Percentiles rank a stretch among this genome's conserved stretches.
These are phyloP conservation scores for Cheilosia grossa DNA, from an alignment of 2,888 invertebrate species.

Conservation along the genomic window DNA sequence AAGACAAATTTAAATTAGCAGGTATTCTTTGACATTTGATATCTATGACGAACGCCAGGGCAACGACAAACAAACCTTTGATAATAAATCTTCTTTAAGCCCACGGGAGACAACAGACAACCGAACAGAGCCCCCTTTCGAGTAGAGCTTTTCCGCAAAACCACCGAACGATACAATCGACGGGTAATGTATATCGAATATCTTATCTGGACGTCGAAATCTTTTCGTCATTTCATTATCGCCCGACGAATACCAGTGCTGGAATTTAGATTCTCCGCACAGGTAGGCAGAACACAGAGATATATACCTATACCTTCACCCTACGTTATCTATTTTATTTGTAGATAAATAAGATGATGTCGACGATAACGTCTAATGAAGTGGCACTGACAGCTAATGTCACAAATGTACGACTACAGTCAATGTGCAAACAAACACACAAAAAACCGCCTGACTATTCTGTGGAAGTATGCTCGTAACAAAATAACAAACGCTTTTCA, in stretches of 20 bases:
- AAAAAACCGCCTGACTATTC: not conserved
- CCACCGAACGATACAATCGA: constrained; percentile 6
- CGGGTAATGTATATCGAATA: constrained; percentile 31
- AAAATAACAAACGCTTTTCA: constrained; percentile 34
- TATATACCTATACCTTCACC: not conserved
- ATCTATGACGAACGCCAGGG: constrained; percentile 25
- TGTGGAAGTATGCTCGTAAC: not conserved
- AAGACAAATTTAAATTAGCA: constrained; percentile 26
- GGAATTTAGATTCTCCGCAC: constrained; percentile 26
- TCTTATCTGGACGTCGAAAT: constrained; percentile 46
- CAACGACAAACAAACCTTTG: constrained; percentile 4
- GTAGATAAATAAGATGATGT: constrained; percentile 35
- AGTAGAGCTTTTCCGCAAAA: constrained; percentile 9
- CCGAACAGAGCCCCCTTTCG: not conserved
- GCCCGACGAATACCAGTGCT: constrained; percentile 28
- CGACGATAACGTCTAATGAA: constrained; percentile 37
- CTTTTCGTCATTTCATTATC: constrained; percentile 47
- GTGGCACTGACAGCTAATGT: constrained; percentile 46
- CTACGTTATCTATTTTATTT: constrained; percentile 11
- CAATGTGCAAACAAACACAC: constrained; percentile 12
- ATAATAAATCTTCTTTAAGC: constrained; percentile 39
- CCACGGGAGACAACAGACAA: not conserved
- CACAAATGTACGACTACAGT: constrained; percentile 21
- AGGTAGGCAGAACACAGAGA: not conserved
- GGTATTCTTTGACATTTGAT: constrained; percentile 39